These are phyloP conservation scores for Oryzias woworae DNA, from an alignment of 2,113 vertebrate species.

Conservation along the genomic window DNA sequence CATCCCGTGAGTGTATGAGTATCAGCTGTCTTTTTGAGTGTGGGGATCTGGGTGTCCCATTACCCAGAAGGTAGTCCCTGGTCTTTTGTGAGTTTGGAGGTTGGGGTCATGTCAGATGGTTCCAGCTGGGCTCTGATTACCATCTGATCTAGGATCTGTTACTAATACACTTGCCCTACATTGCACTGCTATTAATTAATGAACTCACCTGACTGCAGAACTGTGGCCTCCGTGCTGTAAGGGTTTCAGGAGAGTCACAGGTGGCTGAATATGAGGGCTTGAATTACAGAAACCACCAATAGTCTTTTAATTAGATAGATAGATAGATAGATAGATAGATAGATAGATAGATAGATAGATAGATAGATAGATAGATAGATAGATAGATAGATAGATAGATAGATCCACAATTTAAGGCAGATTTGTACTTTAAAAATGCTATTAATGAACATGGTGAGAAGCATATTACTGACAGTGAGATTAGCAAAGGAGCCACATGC, in stretches of 20 bases:
- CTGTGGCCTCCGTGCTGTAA: slow-evolving; percentile 33
- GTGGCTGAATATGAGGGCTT: slow-evolving; percentile 63
- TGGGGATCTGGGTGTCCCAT: slow-evolving; percentile 63
- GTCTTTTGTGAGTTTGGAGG: slow-evolving; percentile 35
- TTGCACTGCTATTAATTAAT: slow-evolving; percentile 47
- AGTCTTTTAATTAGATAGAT: slow-evolving; percentile 37
- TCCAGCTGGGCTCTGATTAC: slow-evolving; percentile 61
- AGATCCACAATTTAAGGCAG: no score
- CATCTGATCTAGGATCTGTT: slow-evolving; percentile 60
- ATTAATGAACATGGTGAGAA: no score
- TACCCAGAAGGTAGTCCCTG: slow-evolving; percentile 69
- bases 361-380: no score
- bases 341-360: no score
- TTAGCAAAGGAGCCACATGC: no score
- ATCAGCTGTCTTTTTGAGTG: slow-evolving; percentile 19
- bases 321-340: no score
- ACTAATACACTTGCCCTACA: slow-evolving; percentile 39
- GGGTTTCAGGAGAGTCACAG: slow-evolving; percentile 46
- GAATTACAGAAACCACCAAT: slow-evolving; percentile 69
- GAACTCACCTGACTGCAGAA: slow-evolving; percentile 59
- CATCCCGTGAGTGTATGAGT: slow-evolving; percentile 9
- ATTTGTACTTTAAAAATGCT: no score
- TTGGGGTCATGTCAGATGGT: slow-evolving; percentile 16
- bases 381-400: no score
- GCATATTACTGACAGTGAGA: no score